Conservation (phyloP, 2,888 invertebrate species). For the Coecobrya sp. region DNA sequence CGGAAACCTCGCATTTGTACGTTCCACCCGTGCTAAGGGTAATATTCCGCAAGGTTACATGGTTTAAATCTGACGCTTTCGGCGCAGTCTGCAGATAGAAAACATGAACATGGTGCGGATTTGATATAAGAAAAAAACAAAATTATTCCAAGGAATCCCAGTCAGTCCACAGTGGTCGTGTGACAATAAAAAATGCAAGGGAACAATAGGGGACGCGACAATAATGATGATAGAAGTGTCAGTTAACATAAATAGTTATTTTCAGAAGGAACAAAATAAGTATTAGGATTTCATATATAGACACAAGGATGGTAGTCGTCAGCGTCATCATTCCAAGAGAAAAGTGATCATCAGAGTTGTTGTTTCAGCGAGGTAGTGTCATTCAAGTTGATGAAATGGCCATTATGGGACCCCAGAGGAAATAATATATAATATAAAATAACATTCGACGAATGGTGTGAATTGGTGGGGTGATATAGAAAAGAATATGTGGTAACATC, state of each 20-base stretch:
- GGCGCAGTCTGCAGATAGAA: conserved; percentile 68
- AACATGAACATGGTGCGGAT: neutral
- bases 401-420: conserved; percentile 63
- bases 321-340: conserved; percentile 21
- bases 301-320: conserved; percentile 5
- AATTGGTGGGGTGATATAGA: too few relatives aligned
- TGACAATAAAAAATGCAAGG: conserved; percentile 51
- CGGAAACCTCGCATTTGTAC: conserved; percentile 86
- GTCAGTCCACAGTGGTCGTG: neutral
- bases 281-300: conserved; percentile 28
- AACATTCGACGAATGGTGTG: neutral
- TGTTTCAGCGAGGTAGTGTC: conserved; percentile 54
- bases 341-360: conserved; percentile 48
- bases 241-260: conserved; percentile 2
- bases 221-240: conserved; percentile 25
- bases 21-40: conserved; percentile 84
- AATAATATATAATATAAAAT: conserved; percentile 5
- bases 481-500: neutral
- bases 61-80: conserved; percentile 81
- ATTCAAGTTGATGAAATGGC: conserved; percentile 71
- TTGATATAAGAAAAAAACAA: neutral
- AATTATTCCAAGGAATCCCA: neutral
- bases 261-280: neutral
- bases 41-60: conserved; percentile 83
- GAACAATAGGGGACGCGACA: conserved; percentile 20